Conservation (phyloP, 92 coral and sea anemone species). For the Montipora capitata region DNA sequence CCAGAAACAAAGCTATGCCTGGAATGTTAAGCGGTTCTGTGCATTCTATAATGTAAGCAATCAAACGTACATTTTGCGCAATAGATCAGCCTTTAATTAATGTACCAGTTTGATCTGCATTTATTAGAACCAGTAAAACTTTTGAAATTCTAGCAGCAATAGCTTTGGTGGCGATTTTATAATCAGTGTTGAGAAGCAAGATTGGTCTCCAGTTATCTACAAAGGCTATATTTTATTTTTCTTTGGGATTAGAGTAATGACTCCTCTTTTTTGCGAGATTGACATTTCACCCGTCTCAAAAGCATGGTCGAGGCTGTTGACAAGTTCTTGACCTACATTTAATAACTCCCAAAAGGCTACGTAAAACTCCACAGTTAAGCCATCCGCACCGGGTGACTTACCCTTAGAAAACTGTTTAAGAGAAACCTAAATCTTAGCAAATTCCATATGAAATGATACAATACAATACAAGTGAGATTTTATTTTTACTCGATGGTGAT, state of each 20-base stretch:
- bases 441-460: too few species aligned
- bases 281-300: neutral
- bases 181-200: slow-evolving; percentile 5
- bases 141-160: neutral
- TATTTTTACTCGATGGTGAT: too few species aligned
- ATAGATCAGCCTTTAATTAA: slow-evolving; percentile 6
- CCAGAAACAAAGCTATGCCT: neutral
- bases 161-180: neutral
- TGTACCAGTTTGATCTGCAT: neutral
- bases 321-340: slow-evolving; percentile 1
- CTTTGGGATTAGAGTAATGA: neutral
- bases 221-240: neutral
- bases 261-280: neutral
- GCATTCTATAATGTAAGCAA: slow-evolving; percentile 4
- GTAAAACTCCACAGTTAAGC: neutral
- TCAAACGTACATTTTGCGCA: slow-evolving; percentile 5
- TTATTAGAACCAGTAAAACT: neutral
- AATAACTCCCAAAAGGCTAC: neutral
- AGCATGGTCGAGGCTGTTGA: neutral
- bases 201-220: neutral
- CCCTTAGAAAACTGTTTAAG: neutral
- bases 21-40: neutral
- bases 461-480: too few species aligned
- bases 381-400: slow-evolving; percentile 8
- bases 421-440: too few species aligned